phyloP scores from a whole-genome alignment of 2,797 vertebrate genomes.

The Hipposideros larvatus region DNA sequence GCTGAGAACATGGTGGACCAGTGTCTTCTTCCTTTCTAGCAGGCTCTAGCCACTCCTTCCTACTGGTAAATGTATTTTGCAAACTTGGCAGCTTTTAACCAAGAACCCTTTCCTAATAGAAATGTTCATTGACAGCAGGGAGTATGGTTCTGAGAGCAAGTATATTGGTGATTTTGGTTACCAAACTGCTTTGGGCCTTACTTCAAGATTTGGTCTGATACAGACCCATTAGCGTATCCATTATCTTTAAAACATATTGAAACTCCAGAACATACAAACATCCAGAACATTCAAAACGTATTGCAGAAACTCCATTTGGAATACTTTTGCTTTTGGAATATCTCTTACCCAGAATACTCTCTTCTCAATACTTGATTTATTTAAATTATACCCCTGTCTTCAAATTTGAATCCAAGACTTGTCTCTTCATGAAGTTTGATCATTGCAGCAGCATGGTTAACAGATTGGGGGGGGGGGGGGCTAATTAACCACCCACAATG shows the following conservation, averaged over 20 bases:
- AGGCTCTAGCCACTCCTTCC: neutral
- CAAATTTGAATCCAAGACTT: neutral
- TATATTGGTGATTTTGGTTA: neutral
- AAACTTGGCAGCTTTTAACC: constrained; percentile 7
- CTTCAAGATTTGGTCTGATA: neutral
- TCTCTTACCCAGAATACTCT: neutral
- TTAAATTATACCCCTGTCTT: neutral
- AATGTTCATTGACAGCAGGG: neutral
- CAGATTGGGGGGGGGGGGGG: fast-evolving
- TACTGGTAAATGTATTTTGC: neutral
- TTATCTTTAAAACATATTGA: neutral
- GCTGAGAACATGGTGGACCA: neutral
- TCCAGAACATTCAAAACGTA: neutral
- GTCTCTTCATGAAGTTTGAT: neutral
- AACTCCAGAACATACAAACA: no score
- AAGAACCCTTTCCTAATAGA: neutral
- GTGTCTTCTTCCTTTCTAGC: neutral
- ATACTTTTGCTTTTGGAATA: constrained; percentile 41
- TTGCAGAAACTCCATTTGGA: neutral
- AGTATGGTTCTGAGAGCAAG: neutral
- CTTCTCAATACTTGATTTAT: constrained; percentile 3
- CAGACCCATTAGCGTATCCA: neutral
- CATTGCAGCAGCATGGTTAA: neutral
- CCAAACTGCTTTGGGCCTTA: neutral
- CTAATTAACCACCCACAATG: neutral